Evolutionary conservation across 2,797 vertebrate species (phyloP).

Genomic region (Pipistrellus kuhlii): DNA sequence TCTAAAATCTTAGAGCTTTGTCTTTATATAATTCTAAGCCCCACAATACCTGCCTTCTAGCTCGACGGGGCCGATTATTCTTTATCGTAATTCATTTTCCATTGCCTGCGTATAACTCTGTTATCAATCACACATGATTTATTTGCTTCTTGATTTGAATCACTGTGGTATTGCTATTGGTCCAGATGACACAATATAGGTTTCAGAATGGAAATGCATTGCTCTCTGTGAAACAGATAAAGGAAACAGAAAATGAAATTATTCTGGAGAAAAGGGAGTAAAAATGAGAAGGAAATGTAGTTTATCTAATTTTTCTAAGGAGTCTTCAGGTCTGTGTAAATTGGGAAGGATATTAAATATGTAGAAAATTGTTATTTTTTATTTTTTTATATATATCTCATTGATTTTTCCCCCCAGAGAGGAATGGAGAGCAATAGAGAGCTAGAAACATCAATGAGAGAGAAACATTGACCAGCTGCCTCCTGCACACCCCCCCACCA

Average conservation of each 20-base stretch:
- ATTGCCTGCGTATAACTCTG: not conserved
- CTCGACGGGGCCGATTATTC: slow-evolving; percentile 27
- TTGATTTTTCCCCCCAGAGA: too few species aligned
- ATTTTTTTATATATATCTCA: too few species aligned
- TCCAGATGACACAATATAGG: slow-evolving; percentile 53
- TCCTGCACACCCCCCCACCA: too few species aligned
- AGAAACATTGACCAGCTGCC: too few species aligned
- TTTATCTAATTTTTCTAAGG: not conserved
- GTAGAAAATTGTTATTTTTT: not conserved
- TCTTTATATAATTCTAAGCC: slow-evolving; percentile 66
- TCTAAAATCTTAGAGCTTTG: slow-evolving; percentile 52
- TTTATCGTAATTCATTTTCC: slow-evolving; percentile 68
- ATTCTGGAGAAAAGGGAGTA: not conserved
- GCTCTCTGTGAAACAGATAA: slow-evolving; percentile 1
- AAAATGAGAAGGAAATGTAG: not conserved
- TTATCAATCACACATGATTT: slow-evolving; percentile 69
- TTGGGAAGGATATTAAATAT: not conserved
- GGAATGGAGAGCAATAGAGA: too few species aligned
- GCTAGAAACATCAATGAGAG: too few species aligned
- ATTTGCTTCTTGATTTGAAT: slow-evolving; percentile 62
- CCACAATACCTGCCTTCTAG: slow-evolving; percentile 33
- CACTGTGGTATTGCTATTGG: slow-evolving; percentile 1
- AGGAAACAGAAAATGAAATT: slow-evolving; percentile 8
- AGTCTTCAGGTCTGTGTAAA: not conserved
- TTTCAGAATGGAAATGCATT: slow-evolving; percentile 44